A percentile compares a stretch with the other conserved stretches of the same genome.
Conservation (phyloP, 1,140 invertebrate species). For the Drosophila bocqueti region DNA sequence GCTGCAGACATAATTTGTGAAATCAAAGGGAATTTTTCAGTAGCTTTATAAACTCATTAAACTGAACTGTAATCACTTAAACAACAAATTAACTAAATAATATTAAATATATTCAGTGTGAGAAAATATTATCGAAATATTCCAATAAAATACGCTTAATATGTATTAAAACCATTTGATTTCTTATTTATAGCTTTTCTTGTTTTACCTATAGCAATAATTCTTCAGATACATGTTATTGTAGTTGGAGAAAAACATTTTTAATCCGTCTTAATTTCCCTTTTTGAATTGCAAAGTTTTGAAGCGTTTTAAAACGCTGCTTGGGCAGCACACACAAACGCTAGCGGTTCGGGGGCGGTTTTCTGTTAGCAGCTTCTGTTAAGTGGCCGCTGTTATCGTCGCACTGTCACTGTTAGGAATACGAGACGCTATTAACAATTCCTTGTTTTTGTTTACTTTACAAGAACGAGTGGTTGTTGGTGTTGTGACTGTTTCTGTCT, state of each 20-base stretch:
- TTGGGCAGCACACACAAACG: not conserved
- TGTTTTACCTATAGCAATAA: slow-evolving; percentile 80
- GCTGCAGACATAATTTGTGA: no score
- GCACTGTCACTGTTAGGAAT: slow-evolving; percentile 39
- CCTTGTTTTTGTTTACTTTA: slow-evolving; percentile 63
- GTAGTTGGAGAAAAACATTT: slow-evolving; percentile 82
- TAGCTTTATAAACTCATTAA: not conserved
- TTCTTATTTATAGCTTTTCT: not conserved
- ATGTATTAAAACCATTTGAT: not conserved
- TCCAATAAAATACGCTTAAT: not conserved
- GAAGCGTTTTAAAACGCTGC: slow-evolving; percentile 47
- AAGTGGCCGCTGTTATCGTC: slow-evolving; percentile 5
- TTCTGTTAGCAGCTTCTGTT: slow-evolving; percentile 26
- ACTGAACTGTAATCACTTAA: no score
- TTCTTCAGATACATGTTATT: slow-evolving; percentile 84
- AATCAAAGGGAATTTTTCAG: no score
- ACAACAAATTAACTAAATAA: not conserved
- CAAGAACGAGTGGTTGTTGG: slow-evolving; percentile 28
- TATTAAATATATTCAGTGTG: not conserved
- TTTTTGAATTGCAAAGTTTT: slow-evolving; percentile 1
- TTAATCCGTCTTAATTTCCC: not conserved
- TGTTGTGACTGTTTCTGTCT: slow-evolving; percentile 11
- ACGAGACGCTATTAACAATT: slow-evolving; percentile 65
- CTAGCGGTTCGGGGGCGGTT: slow-evolving; percentile 40
- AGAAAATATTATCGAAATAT: not conserved